Evolutionary conservation across 2,888 invertebrate species (phyloP).

Genomic region (Mesochorus sp.): DNA sequence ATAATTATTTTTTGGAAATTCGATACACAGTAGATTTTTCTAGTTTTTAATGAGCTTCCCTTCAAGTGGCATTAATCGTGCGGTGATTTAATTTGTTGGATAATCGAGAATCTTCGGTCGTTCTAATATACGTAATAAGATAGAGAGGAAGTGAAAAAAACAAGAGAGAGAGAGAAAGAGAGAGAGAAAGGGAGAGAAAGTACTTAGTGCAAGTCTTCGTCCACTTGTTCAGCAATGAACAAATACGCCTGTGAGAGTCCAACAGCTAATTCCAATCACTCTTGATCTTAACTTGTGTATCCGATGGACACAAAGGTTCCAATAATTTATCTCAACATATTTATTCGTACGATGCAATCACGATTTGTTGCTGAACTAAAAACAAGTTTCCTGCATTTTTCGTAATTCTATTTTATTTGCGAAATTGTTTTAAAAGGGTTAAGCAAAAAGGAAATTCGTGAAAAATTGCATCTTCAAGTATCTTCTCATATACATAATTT

Average conservation of each 20-base stretch:
- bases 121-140: background rate
- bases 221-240: conserved; percentile 40
- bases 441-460: too few relatives aligned
- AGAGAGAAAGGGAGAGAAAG: background rate
- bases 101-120: background rate
- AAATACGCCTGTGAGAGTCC: background rate
- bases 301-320: conserved; percentile 45
- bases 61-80: too few relatives aligned
- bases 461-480: too few relatives aligned
- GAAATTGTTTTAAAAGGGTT: too few relatives aligned
- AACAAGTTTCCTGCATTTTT: too few relatives aligned
- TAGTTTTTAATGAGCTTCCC: too few relatives aligned
- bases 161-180: background rate
- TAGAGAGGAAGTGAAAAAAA: background rate
- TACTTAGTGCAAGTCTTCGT: conserved; percentile 14
- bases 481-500: too few relatives aligned
- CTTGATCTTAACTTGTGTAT: conserved; percentile 32
- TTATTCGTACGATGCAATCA: conserved; percentile 15
- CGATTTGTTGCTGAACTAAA: too few relatives aligned
- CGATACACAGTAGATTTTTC: too few relatives aligned
- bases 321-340: conserved; percentile 25
- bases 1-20: too few relatives aligned
- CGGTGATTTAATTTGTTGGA: too few relatives aligned
- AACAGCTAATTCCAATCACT: conserved; percentile 42
- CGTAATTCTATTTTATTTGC: too few relatives aligned